Conservation (phyloP, 2,113 vertebrate species). For the Boulengeromyrus knoepffleri region DNA sequence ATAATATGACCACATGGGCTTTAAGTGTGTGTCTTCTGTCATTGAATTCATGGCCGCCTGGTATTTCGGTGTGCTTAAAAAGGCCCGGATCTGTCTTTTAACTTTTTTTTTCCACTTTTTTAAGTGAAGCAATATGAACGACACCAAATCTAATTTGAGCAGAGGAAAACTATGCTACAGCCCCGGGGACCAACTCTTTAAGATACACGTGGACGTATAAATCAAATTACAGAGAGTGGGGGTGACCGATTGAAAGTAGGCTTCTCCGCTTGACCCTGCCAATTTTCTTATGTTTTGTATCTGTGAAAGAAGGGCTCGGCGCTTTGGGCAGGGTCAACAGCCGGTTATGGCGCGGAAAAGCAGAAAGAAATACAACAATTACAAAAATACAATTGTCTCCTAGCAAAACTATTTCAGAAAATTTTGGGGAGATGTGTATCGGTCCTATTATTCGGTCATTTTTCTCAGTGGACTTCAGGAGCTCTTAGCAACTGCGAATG, state of each 20-base stretch:
- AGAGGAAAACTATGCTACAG: slow-evolving; percentile 9
- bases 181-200: slow-evolving; percentile 7
- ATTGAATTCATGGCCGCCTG: slow-evolving; percentile 12
- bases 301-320: background rate
- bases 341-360: background rate
- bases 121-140: slow-evolving; percentile 18
- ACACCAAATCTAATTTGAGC: slow-evolving; percentile 21
- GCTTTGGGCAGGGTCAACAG: slow-evolving; percentile 3
- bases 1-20: background rate
- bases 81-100: background rate
- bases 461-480: slow-evolving; percentile 3
- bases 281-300: slow-evolving; percentile 17
- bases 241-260: slow-evolving; percentile 9
- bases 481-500: background rate
- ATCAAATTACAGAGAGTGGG: slow-evolving; percentile 15
- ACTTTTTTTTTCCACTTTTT: slow-evolving; percentile 5
- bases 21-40: slow-evolving; percentile 6
- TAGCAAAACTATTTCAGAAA: background rate
- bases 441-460: slow-evolving; percentile 7
- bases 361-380: background rate
- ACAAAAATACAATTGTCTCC: slow-evolving; percentile 1
- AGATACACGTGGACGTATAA: slow-evolving; percentile 15
- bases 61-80: background rate
- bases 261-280: slow-evolving; percentile 8
- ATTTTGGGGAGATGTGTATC: slow-evolving; percentile 6